These are phyloP conservation scores for Melitaea athalia DNA, from an alignment of 2,888 invertebrate genomes.

Conservation along the genomic window DNA sequence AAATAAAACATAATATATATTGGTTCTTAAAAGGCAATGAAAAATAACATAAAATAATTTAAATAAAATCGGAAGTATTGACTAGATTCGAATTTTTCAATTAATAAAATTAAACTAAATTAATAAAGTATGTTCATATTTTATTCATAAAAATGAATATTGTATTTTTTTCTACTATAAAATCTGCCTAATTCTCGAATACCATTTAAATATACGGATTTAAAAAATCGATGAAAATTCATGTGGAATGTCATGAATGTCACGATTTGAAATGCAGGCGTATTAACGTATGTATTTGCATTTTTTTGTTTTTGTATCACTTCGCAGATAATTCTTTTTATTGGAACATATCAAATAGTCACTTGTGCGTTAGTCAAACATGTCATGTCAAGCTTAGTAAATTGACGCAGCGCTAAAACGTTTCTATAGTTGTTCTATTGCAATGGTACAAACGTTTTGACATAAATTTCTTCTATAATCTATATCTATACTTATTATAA, in stretches of 20 bases:
- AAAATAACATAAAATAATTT: too few species aligned
- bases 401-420: too few species aligned
- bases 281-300: slow-evolving; percentile 18
- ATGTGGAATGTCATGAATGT: slow-evolving; percentile 19
- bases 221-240: slow-evolving; percentile 24
- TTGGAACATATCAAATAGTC: neutral
- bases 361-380: neutral
- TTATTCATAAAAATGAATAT: neutral
- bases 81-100: too few species aligned
- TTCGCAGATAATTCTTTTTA: neutral
- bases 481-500: too few species aligned
- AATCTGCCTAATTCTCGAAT: neutral
- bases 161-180: neutral
- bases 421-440: too few species aligned
- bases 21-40: too few species aligned
- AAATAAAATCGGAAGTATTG: too few species aligned
- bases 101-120: too few species aligned
- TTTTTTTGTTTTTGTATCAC: slow-evolving; percentile 16
- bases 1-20: too few species aligned
- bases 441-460: too few species aligned
- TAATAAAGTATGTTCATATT: neutral
- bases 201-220: neutral
- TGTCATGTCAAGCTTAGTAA: too few species aligned
- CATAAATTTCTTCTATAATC: too few species aligned
- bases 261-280: slow-evolving; percentile 28